Base-by-base conservation (phyloP, 2,113 vertebrate species). In the Poeciliopsis turrubarensis region DNA sequence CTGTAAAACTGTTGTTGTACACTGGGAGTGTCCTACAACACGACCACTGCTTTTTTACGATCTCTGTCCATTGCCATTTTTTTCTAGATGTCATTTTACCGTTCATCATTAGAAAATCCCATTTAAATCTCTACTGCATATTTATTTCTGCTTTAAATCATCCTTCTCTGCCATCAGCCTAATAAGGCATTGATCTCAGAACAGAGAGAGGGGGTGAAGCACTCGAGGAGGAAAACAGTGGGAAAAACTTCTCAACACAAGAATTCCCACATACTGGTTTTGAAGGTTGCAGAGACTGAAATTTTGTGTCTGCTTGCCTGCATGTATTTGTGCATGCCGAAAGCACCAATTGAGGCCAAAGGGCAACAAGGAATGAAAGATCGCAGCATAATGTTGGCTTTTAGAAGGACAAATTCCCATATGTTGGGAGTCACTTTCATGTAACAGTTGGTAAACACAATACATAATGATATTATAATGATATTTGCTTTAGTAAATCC, bases 171-270 rank as follows among this genome's bases (percentile, higher is more conserved):
- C 41, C 72, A 78, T 57, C 75, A 77, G 67, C 92, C 92, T 94
- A 92, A 93, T 93, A 94, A 92, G 93, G 92, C 69, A 75, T 68
- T 65, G 63, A 73, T 37, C 29, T 73, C 70, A 65, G 41, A 32
- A 72, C 39, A 54, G 34, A 66, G 34, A 14, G 75, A 73, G 61
- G 75, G 79, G 32, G 29, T 62, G 26, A 61, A 68, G 83, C 75
- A 37, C 34, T 69, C 17, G 29, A 75, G 66, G 41, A 14, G 44
- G 51, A n/a, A 30, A 73, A 78, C 73, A 73, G 64, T 90, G 92
- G 86, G 89, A 92, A 91, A 88, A 79, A 61, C 39, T 84, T 83
- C 51, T 47, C 47, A 87, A 78, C 79, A 73, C 65, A 37, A 51
- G 57, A 73, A 60, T 81, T 92, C 89, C 92, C 92, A 93, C 72